Evolutionary conservation across 1,140 invertebrate species (phyloP).

Genomic region (Drosophila auraria): DNA sequence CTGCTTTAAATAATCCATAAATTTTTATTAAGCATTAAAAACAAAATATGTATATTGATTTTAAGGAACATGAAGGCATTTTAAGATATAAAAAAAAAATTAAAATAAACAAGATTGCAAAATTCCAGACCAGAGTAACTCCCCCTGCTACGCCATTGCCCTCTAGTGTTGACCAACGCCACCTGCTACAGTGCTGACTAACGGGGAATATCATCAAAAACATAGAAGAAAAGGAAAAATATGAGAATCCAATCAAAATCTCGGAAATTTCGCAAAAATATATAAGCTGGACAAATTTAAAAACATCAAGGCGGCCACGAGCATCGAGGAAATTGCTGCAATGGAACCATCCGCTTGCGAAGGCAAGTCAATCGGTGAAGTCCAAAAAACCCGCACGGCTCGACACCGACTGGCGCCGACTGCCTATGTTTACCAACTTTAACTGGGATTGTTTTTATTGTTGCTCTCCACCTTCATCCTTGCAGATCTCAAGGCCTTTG

Average conservation of each 20-base stretch:
- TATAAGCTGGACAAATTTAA: conserved; percentile 77
- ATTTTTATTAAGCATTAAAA: neutral
- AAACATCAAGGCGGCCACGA: conserved; percentile 70
- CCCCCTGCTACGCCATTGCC: neutral
- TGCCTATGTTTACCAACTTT: conserved; percentile 55
- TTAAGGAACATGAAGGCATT: neutral
- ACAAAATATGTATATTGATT: neutral
- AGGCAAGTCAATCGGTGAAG: conserved; percentile 38
- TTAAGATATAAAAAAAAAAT: neutral
- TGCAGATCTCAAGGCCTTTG: conserved; percentile 98
- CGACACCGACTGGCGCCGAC: neutral
- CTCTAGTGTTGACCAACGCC: conserved; percentile 19
- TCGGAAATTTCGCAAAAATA: conserved; percentile 47
- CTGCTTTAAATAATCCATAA: neutral
- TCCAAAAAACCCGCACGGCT: neutral
- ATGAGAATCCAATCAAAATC: conserved; percentile 73
- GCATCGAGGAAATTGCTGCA: conserved; percentile 73
- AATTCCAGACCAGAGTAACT: neutral
- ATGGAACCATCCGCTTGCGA: conserved; percentile 84
- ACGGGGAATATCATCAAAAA: conserved; percentile 42
- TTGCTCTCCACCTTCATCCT: conserved; percentile 11
- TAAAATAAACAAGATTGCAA: neutral
- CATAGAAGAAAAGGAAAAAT: conserved; percentile 56
- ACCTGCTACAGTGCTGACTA: conserved; percentile 16
- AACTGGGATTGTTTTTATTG: conserved; percentile 25